Base-by-base conservation (phyloP, 1,140 invertebrate species). In the Lamellibrachia luymesi region DNA sequence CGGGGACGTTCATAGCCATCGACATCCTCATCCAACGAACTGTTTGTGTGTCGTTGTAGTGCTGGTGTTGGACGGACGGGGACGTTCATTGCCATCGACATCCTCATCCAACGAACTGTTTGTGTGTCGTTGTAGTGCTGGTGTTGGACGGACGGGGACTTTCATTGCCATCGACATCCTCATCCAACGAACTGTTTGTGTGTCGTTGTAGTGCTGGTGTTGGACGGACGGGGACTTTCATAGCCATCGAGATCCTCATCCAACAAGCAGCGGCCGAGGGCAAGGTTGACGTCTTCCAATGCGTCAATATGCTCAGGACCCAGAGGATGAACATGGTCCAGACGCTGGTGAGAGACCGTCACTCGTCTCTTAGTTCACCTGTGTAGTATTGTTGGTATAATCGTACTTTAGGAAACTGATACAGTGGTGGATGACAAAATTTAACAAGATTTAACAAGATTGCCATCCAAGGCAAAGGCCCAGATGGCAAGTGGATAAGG, bases 101-200 rank as follows among this genome's bases (percentile, higher is more conserved):
- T 38, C 38, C 38, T 38, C 38, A 38, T 38, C 38, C 38, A 38
- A 38, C 38, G 38, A 38, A 38, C 38, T 38, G 38, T 38, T 38
- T 38, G 38, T 38, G 38, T 38, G 38, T 38, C 38, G 38, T 38
- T 38, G 38, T 38, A 38, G 38, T 38, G 38, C 38, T 38, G 38
- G 98, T 92, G 98, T 99, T 90, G 98, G 98, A 89, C 97, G 98
- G 94, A 99, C 98, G n/a, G 98, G 98, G 92, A 99, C 98, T 5
- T 99, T 98, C 94, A 97, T 97, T 94, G 98, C 99, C 1, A 97
- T 99, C 94, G 98, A 99, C 96, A 98, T 98, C 50, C 98, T 99
- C 98, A 96, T 38, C 38, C 38, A 38, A 38, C 38, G 38, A 38
- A 38, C 38, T 38, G 38, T 38, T 38, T 38, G 38, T 38, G 38